Percentiles rank a stretch among this genome's conserved stretches.
These are phyloP conservation scores for Nannospalax galili DNA, from an alignment of 2,113 vertebrate genomes.

Conservation along the genomic window DNA sequence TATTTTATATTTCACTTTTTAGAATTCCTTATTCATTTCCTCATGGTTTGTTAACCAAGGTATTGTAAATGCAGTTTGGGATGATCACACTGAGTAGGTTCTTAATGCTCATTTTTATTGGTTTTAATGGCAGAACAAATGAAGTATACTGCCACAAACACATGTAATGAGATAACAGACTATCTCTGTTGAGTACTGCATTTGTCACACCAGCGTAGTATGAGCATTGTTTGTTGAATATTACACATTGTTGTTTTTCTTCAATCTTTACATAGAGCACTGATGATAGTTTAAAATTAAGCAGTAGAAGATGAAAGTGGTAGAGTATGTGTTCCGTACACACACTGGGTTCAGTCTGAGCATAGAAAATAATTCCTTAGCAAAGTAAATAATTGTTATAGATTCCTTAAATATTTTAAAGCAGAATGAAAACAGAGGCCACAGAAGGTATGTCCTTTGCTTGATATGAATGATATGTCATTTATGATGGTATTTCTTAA, in stretches of 20 bases:
- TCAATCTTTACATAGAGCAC: neutral
- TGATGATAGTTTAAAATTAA: neutral
- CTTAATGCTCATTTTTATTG: neutral
- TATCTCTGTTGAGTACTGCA: neutral
- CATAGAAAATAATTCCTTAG: neutral
- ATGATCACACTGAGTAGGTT: neutral
- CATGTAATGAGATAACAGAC: neutral
- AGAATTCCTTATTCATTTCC: neutral
- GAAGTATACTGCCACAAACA: neutral
- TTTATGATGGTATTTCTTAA: neutral
- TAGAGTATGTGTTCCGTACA: neutral
- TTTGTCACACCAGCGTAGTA: neutral
- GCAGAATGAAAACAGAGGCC: neutral
- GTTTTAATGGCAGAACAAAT: neutral
- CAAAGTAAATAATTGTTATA: neutral
- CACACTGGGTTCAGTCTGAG: neutral
- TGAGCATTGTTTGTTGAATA: neutral
- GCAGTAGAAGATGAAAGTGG: neutral
- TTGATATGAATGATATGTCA: neutral
- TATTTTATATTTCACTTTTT: neutral
- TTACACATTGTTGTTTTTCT: neutral
- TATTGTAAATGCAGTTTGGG: neutral
- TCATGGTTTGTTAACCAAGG: neutral
- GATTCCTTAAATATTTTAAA: neutral
- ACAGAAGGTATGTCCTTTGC: neutral